A percentile compares a stretch with the other conserved stretches of the same genome.
These are phyloP conservation scores for Oryzaephilus surinamensis DNA, from an alignment of 1,140 invertebrate genomes.

Conservation along the genomic window DNA sequence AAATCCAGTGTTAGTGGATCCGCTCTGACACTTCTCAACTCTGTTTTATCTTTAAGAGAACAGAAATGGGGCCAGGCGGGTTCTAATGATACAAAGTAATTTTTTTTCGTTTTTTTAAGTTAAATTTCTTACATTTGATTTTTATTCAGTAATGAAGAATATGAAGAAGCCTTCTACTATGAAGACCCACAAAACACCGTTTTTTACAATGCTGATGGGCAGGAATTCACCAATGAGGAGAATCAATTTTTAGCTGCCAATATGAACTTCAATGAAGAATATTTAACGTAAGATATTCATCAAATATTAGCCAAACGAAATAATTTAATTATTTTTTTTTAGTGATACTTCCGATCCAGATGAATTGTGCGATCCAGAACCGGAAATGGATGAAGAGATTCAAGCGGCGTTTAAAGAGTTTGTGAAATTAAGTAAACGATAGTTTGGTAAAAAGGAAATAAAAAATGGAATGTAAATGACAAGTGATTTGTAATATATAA, in stretches of 20 bases:
- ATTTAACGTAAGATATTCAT: slow-evolving; percentile 17
- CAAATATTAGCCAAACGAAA: neutral
- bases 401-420: slow-evolving; percentile 42
- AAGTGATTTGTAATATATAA: too few relatives aligned
- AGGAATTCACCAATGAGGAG: slow-evolving; percentile 41
- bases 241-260: slow-evolving; percentile 35
- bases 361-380: slow-evolving; percentile 36
- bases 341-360: slow-evolving; percentile 36
- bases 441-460: slow-evolving; percentile 10
- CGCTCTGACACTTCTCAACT: slow-evolving; percentile 20
- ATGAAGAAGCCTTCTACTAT: neutral
- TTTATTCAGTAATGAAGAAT: neutral
- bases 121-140: slow-evolving; percentile 2
- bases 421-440: slow-evolving; percentile 31
- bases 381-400: slow-evolving; percentile 45
- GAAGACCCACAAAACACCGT: slow-evolving; percentile 9
- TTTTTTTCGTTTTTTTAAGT: slow-evolving; percentile 1
- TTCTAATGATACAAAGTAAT: slow-evolving; percentile 2
- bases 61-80: slow-evolving; percentile 24
- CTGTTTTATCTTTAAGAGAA: slow-evolving; percentile 25
- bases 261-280: slow-evolving; percentile 20
- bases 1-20: slow-evolving; percentile 16
- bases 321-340: slow-evolving; percentile 20
- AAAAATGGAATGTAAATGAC: too few relatives aligned
- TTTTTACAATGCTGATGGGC: slow-evolving; percentile 42